Evolutionary conservation across 2,888 invertebrate species (phyloP).

Genomic region (Disparrhopalites patrizii): DNA sequence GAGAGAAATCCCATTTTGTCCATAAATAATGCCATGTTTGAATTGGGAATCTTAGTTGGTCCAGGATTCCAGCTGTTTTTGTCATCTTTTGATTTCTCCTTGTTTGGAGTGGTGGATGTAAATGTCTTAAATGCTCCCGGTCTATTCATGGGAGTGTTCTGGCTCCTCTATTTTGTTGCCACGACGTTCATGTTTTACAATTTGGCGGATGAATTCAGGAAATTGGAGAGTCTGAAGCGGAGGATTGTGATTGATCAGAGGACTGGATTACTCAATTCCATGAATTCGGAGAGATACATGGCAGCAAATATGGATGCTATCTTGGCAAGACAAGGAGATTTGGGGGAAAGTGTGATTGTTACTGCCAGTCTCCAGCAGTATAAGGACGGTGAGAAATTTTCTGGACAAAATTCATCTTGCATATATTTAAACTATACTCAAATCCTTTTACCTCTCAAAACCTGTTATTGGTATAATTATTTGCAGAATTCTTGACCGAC

Average conservation of each 20-base stretch:
- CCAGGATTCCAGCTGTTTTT: conserved; percentile 53
- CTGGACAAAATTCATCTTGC: neutral
- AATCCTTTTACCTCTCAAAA: neutral
- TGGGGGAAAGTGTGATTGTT: no score
- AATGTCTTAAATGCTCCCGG: conserved; percentile 53
- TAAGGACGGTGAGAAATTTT: neutral
- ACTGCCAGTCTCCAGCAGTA: neutral
- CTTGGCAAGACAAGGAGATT: no score
- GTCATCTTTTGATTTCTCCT: conserved; percentile 35
- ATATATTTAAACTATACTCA: neutral
- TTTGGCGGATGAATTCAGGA: conserved; percentile 34
- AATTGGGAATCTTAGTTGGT: conserved; percentile 53
- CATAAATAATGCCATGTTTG: conserved; percentile 52
- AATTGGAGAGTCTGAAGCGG: neutral
- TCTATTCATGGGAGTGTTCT: conserved; percentile 53
- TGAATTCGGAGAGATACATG: no score
- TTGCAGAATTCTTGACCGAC: conserved; percentile 52
- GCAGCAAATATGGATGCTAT: no score
- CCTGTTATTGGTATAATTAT: neutral
- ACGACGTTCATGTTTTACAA: conserved; percentile 40
- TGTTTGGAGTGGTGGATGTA: conserved; percentile 50
- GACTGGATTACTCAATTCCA: neutral
- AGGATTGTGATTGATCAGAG: neutral
- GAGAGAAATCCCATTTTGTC: conserved; percentile 52
- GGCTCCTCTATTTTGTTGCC: conserved; percentile 48